Evolutionary conservation across 2,888 invertebrate species (phyloP), one percentile per base, ranked within the genome.

Genomic region (Eupithecia subumbrata): DNA sequence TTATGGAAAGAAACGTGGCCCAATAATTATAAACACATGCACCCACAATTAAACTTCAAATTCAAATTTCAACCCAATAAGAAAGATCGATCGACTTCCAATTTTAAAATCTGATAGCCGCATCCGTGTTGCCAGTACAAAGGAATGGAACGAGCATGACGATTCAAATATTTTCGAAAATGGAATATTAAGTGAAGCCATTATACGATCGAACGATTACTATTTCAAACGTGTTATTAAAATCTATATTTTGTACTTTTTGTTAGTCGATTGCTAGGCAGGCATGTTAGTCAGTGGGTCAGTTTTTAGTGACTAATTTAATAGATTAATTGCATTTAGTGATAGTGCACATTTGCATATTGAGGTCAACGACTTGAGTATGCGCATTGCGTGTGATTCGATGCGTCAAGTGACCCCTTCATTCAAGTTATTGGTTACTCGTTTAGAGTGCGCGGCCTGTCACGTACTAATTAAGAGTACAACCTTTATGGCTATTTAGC

Each of bases 141-240:
- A 92, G 90, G 92, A 92, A 92, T 91, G 90, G 91, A 92, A 89
- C 89, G 90, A 92, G 92, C 93, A 94, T 95, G 94, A 94, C 94
- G 92, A 87, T 92, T 91, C 94, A 92, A 94, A 94, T 94, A 93
- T 93, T 93, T 93, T 93, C 87, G 89, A 93, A 94, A 94, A 94
- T 94, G 93, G 92, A 93, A 94, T 94, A 94, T 94, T 93, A 94
- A 94, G 92, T 93, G 92, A 91, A 90, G 90, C 92, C 89, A 94
- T 94, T 94, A 94, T 91, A 90, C 89, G 91, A 90, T 89, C 90
- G 90, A 90, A 87, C 90, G 91, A 91, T 91, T 90, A 90, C 90
- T 91, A 87, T 88, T 88, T 84, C 89, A 87, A 89, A 90, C 89
- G 88, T 91, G 88, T 92, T 92, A 92, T 92, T 92, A 92, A 90